A percentile compares a stretch with the other conserved stretches of the same genome.
These are phyloP conservation scores for Sander vitreus DNA, from an alignment of 2,113 vertebrate genomes.

Conservation along the genomic window DNA sequence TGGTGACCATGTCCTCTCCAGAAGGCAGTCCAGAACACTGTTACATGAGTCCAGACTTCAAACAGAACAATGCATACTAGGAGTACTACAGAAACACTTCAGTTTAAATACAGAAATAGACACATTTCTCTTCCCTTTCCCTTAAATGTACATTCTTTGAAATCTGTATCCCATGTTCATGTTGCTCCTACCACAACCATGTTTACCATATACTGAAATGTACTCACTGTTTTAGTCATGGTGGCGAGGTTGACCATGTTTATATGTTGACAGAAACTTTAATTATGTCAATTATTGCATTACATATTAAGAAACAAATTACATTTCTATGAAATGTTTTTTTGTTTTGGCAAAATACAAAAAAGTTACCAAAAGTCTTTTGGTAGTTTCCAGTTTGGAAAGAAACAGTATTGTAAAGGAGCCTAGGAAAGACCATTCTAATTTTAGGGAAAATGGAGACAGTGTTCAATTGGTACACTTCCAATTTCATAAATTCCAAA, in stretches of 20 bases:
- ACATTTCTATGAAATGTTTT: not conserved
- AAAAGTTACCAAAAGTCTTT: not conserved
- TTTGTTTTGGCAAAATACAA: not conserved
- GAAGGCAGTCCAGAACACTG: conserved; percentile 67
- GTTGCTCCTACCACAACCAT: not conserved
- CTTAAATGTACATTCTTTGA: not conserved
- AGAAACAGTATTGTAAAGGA: not conserved
- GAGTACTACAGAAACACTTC: conserved; percentile 62
- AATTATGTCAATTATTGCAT: not conserved
- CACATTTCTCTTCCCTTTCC: not conserved
- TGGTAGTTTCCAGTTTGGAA: not conserved
- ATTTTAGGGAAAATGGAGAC: not conserved
- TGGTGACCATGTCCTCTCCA: conserved; percentile 57
- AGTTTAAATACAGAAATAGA: conserved; percentile 21
- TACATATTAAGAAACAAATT: not conserved
- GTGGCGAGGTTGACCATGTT: not conserved
- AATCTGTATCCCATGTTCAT: not conserved
- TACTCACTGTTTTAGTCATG: not conserved
- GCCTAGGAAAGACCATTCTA: not conserved
- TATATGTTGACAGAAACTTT: not conserved
- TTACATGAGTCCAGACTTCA: conserved; percentile 60
- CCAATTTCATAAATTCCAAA: not conserved
- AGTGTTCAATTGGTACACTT: not conserved
- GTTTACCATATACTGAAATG: not conserved
- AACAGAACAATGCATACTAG: conserved; percentile 76